Evolutionary conservation across 2,888 invertebrate species (phyloP).

Genomic region (Rambutsinella grinnellia): DNA sequence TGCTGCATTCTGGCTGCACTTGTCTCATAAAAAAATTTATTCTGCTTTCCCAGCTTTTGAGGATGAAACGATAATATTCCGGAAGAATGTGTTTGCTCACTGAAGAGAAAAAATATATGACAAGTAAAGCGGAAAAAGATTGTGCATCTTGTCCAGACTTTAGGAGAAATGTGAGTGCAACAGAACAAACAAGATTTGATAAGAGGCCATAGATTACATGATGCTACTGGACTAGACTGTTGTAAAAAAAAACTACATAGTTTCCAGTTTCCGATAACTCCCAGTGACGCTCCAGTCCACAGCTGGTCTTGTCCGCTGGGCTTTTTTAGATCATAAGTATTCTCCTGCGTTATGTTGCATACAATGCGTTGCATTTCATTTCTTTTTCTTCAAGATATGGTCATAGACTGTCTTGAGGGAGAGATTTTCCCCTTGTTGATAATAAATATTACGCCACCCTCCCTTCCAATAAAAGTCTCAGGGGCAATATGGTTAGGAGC

Average conservation of each 20-base stretch:
- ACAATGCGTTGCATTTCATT: neutral
- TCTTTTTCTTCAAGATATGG: neutral
- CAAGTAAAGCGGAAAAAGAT: conserved; percentile 16
- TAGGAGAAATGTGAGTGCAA: too few species aligned
- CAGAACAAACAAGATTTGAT: conserved; percentile 37
- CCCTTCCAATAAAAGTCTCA: conserved; percentile 48
- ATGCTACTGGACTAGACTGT: too few species aligned
- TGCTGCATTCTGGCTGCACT: conserved; percentile 20
- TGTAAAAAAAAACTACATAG: too few species aligned
- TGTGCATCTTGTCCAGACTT: too few species aligned
- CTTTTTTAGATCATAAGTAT: too few species aligned
- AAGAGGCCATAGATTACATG: conserved; percentile 28
- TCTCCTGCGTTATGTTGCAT: conserved; percentile 30
- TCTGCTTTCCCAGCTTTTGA: neutral
- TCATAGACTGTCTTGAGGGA: conserved; percentile 25
- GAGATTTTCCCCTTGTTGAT: conserved; percentile 48
- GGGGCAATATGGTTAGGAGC: conserved; percentile 49
- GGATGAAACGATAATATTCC: neutral
- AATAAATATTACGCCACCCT: conserved; percentile 52
- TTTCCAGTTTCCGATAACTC: too few species aligned
- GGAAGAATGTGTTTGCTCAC: too few species aligned
- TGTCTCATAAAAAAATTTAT: conserved; percentile 35
- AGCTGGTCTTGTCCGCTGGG: too few species aligned
- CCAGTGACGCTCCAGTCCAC: too few species aligned
- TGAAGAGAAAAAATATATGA: neutral